Conservation (phyloP, 2,113 vertebrate species). For the Setophaga kirtlandii region DNA sequence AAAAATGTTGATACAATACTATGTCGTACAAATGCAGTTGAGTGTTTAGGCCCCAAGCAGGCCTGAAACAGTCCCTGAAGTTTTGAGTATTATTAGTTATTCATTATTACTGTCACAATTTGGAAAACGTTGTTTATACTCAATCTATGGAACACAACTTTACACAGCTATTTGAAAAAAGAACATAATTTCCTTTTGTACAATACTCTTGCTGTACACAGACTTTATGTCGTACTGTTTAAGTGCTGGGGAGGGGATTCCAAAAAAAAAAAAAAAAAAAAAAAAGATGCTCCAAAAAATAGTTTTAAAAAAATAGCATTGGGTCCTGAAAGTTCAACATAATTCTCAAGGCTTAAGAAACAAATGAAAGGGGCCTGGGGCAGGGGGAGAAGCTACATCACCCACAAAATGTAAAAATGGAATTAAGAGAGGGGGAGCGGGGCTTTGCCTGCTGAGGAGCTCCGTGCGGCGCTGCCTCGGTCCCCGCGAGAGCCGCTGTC, state of each 20-base stretch:
- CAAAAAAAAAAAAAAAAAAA: neutral
- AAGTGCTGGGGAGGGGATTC: conserved; percentile 81
- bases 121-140: conserved; percentile 79
- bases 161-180: conserved; percentile 67
- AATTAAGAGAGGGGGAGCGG: neutral
- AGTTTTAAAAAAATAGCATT: neutral
- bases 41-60: conserved; percentile 82
- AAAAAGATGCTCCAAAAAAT: neutral
- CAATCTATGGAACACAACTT: conserved; percentile 72
- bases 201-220: conserved; percentile 86
- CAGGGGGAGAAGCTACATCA: neutral
- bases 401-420: neutral
- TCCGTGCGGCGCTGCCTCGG: neutral
- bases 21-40: conserved; percentile 90
- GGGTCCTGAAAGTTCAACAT: conserved; percentile 33
- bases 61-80: conserved; percentile 92
- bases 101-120: conserved; percentile 87
- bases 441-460: neutral
- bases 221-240: conserved; percentile 86
- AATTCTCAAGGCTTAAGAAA: conserved; percentile 36
- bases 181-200: conserved; percentile 70
- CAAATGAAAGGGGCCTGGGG: neutral
- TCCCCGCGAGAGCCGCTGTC: neutral
- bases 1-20: conserved; percentile 94
- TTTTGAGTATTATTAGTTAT: conserved; percentile 83